A percentile compares a stretch with the other conserved stretches of the same genome.
phyloP scores from a whole-genome alignment of 2,888 invertebrate genomes.

The Orchesella flavescens region DNA sequence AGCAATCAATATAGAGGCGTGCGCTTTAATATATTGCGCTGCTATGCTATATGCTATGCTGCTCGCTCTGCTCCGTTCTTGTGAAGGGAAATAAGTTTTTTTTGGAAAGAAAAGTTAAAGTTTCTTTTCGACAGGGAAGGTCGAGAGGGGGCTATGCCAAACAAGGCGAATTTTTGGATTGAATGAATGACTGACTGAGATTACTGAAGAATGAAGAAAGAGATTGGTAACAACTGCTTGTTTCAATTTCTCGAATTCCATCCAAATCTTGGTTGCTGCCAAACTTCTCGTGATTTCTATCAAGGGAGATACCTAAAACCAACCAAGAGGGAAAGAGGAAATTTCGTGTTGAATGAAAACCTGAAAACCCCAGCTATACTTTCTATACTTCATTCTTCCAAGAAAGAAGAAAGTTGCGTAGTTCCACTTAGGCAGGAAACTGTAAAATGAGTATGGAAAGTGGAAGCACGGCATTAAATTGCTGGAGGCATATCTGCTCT shows the following conservation, averaged over 20 bases:
- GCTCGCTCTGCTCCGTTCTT: constrained; percentile 5
- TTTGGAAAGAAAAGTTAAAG: not conserved
- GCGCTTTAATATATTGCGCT: constrained; percentile 22
- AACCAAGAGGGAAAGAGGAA: constrained; percentile 15
- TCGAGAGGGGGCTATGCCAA: not conserved
- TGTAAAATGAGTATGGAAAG: not conserved
- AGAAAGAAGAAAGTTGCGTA: not conserved
- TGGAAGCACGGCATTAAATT: not conserved
- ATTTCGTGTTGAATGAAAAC: constrained; percentile 16
- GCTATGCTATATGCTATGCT: constrained; percentile 13
- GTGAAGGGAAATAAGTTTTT: no score
- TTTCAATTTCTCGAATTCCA: not conserved
- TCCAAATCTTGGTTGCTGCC: not conserved
- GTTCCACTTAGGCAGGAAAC: not conserved
- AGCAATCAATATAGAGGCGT: constrained; percentile 60
- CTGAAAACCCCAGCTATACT: not conserved
- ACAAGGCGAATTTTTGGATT: not conserved
- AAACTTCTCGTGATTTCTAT: not conserved
- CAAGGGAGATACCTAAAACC: constrained; percentile 15
- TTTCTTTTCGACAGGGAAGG: not conserved
- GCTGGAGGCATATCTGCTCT: constrained; percentile 5
- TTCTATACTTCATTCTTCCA: not conserved
- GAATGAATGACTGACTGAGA: constrained; percentile 37
- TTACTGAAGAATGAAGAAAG: constrained; percentile 32
- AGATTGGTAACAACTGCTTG: constrained; percentile 18